These are phyloP conservation scores for Pachymerium ferrugineum DNA, from an alignment of 2,888 invertebrate genomes.

Conservation along the genomic window DNA sequence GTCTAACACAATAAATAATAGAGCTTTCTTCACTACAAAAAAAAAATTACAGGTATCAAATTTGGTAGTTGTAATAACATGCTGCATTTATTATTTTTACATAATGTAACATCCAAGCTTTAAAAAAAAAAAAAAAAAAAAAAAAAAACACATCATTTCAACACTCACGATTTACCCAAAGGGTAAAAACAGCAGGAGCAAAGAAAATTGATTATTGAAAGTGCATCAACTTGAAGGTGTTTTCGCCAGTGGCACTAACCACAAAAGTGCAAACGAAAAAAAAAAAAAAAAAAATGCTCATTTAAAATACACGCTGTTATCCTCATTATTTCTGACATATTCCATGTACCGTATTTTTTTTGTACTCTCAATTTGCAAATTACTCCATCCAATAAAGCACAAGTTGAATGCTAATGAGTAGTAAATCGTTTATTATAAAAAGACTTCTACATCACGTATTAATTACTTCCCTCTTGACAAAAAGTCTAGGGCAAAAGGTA, in stretches of 20 bases:
- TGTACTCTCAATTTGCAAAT: not conserved
- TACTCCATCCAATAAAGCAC: not conserved
- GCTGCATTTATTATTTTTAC: too few relatives aligned
- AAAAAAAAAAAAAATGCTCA: not conserved
- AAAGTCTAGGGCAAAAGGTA: not conserved
- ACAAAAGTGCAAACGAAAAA: not conserved
- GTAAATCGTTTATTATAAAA: too few relatives aligned
- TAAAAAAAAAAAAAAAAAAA: not conserved
- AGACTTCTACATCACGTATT: not conserved
- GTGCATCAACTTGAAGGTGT: not conserved
- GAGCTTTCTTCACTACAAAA: too few relatives aligned
- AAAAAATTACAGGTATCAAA: too few relatives aligned
- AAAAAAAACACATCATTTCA: not conserved
- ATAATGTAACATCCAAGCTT: too few relatives aligned
- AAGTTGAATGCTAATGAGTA: too few relatives aligned
- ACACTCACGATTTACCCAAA: not conserved
- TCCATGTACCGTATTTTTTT: not conserved
- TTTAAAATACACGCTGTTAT: not conserved
- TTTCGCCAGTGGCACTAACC: not conserved
- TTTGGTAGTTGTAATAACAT: too few relatives aligned
- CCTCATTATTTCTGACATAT: not conserved
- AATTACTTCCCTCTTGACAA: not conserved
- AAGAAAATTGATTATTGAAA: conserved; percentile 10
- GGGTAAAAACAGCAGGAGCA: not conserved
- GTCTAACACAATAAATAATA: too few relatives aligned